Percentiles rank a stretch among this genome's conserved stretches.
These are phyloP conservation scores for Rutilus rutilus DNA, from an alignment of 2,113 vertebrate species.

Conservation along the genomic window DNA sequence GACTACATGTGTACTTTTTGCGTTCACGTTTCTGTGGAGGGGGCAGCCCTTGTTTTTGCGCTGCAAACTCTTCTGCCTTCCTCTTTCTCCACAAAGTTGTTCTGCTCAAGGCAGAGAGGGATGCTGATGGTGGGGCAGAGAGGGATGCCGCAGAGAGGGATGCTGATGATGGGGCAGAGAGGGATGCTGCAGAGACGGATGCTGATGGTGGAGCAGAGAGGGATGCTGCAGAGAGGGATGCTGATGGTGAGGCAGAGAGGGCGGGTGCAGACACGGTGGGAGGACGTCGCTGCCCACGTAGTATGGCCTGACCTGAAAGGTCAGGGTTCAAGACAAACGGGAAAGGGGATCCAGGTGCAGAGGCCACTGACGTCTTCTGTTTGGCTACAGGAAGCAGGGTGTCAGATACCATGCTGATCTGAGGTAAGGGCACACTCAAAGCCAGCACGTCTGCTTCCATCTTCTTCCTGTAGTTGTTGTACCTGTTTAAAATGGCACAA, in stretches of 20 bases:
- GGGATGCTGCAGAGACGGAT: no score
- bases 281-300: background rate
- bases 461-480: background rate
- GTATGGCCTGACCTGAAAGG: background rate
- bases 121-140: no score
- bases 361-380: background rate
- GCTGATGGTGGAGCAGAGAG: background rate
- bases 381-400: background rate
- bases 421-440: conserved; percentile 6
- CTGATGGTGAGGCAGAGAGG: background rate
- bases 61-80: background rate
- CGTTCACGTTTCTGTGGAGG: background rate
- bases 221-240: background rate
- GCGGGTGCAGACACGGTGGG: background rate
- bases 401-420: background rate
- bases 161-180: no score
- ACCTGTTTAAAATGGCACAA: background rate
- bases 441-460: background rate
- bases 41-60: background rate
- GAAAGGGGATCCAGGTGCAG: background rate
- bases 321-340: background rate
- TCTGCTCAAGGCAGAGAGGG: background rate
- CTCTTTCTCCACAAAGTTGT: background rate
- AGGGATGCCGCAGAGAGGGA: no score
- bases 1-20: background rate